Percentiles rank a stretch among this genome's conserved stretches.
These are phyloP conservation scores for Argyrosomus regius DNA, from an alignment of 2,797 vertebrate genomes.

Conservation along the genomic window DNA sequence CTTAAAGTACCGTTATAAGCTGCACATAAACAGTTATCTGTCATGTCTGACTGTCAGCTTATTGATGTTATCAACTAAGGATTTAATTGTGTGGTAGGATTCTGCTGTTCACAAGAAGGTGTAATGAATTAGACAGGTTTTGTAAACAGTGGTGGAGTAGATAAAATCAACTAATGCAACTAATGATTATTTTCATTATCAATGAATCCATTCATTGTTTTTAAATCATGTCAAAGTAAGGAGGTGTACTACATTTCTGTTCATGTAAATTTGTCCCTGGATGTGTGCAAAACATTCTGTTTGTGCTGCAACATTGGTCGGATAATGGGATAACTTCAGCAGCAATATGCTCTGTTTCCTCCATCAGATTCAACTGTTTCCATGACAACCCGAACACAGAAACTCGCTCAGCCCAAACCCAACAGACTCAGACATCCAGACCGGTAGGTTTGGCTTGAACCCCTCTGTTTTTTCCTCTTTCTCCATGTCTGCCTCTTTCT, in stretches of 20 bases:
- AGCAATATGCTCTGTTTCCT: neutral
- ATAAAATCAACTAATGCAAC: too few relatives aligned
- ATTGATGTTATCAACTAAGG: neutral
- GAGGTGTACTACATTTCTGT: neutral
- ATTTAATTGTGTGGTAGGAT: neutral
- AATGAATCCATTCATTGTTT: neutral
- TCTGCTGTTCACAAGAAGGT: neutral
- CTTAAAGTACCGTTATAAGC: neutral
- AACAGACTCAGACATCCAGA: conserved; percentile 74
- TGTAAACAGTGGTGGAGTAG: neutral
- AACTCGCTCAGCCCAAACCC: conserved; percentile 76
- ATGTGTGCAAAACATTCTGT: neutral
- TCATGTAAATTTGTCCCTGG: neutral
- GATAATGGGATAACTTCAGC: neutral
- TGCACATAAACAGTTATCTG: neutral
- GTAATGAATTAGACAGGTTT: neutral
- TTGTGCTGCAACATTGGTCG: neutral
- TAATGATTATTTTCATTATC: neutral
- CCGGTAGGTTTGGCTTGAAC: conserved; percentile 66
- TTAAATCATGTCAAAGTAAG: neutral
- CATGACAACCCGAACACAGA: conserved; percentile 76
- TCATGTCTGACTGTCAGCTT: neutral
- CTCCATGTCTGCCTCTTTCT: neutral
- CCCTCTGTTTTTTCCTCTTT: neutral
- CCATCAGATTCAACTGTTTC: conserved; percentile 28